Percentiles rank a stretch among this genome's conserved stretches.
These are phyloP conservation scores for Palythoa caribaeorum DNA, from an alignment of 92 coral and sea anemone genomes.

Conservation along the genomic window DNA sequence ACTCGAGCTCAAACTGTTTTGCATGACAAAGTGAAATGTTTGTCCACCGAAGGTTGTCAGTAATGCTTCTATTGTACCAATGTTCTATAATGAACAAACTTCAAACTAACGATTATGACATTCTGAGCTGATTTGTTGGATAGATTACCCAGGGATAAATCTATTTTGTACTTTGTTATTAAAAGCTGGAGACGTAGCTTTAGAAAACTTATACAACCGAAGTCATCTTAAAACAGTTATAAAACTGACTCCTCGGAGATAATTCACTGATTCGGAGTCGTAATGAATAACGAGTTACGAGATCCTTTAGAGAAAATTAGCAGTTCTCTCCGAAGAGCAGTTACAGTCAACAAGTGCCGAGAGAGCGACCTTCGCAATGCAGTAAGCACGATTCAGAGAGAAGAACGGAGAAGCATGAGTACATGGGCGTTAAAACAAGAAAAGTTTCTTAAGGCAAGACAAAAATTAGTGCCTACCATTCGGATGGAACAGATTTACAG, in stretches of 20 bases:
- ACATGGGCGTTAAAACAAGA: conserved; percentile 86
- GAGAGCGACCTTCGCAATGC: conserved; percentile 81
- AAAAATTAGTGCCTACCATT: conserved; percentile 74
- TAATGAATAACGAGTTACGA: conserved; percentile 80
- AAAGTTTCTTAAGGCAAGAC: conserved; percentile 83
- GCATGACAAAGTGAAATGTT: conserved; percentile 41
- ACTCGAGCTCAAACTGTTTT: conserved; percentile 22
- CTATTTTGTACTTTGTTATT: neutral
- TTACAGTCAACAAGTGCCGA: conserved; percentile 83
- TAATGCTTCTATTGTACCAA: conserved; percentile 8
- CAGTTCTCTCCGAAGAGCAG: conserved; percentile 89
- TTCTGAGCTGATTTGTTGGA: neutral
- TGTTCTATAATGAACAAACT: conserved; percentile 4
- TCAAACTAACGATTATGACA: neutral
- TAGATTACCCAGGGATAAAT: neutral
- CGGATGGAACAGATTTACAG: neutral
- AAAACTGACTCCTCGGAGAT: neutral
- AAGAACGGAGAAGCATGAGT: conserved; percentile 76
- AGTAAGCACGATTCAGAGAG: conserved; percentile 85
- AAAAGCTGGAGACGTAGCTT: neutral
- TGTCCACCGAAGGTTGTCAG: conserved; percentile 16
- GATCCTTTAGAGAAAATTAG: conserved; percentile 89
- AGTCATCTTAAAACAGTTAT: too few relatives aligned
- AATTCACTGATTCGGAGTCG: neutral
- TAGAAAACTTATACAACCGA: neutral